Percentiles rank a stretch among this genome's conserved stretches.
phyloP scores from a whole-genome alignment of 2,888 invertebrate genomes.

The Gryllus longicercus region DNA sequence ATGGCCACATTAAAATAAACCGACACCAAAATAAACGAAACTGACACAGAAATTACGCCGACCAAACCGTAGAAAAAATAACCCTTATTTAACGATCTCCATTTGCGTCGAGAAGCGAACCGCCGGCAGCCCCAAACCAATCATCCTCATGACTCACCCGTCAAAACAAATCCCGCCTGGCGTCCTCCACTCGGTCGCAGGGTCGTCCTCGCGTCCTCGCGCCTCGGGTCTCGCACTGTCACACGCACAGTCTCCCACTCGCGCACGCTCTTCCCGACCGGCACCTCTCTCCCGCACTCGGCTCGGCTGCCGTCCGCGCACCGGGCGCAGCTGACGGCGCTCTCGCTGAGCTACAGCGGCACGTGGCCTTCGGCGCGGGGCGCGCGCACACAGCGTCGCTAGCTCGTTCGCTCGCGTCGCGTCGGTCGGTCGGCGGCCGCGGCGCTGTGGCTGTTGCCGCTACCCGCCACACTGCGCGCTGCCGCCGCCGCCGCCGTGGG shows the following conservation, averaged over 20 bases:
- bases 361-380: background rate
- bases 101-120: too few relatives aligned
- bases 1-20: too few relatives aligned
- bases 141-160: background rate
- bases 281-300: background rate
- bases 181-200: background rate
- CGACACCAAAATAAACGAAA: too few relatives aligned
- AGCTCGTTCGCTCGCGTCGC: too few relatives aligned
- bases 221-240: background rate
- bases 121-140: too few relatives aligned
- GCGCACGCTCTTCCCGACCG: background rate
- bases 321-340: background rate
- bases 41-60: too few relatives aligned
- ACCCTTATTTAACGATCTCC: too few relatives aligned
- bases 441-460: background rate
- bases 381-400: background rate
- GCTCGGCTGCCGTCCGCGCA: background rate
- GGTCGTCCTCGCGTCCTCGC: background rate
- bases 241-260: background rate
- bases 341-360: background rate
- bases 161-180: background rate
- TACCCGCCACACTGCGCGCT: slow-evolving; percentile 2
- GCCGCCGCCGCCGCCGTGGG: background rate
- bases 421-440: too few relatives aligned
- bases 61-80: too few relatives aligned